Evolutionary conservation across 2,888 invertebrate species (phyloP), one percentile per base, ranked within the genome.

Genomic region (Caenorhabditis sp.): DNA sequence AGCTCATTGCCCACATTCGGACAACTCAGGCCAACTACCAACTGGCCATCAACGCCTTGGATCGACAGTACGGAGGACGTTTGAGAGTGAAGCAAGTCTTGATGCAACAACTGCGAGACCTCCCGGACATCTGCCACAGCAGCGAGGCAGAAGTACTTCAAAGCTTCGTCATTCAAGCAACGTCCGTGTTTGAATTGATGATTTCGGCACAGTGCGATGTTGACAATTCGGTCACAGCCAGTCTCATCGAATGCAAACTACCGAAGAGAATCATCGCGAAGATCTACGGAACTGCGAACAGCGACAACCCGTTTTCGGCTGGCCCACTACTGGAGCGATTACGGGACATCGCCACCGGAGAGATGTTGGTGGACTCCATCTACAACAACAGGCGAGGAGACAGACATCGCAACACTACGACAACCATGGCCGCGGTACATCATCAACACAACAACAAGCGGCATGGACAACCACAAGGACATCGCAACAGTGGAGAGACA

Each of bases 31-130:
- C 1, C 0, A 55, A 55, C 13, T 55, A 15, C 26, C n/a, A 7
- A 13, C 22, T 55, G 9, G 55, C 55, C 8, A 39, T 55, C 11
- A 3, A 8, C 0, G n/a, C 17, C 7, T 11, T 55, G 26, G 55
- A 55, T 5, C 26, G 39, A 24, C 37, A 55, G 6, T 55, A 55
- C 20, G 55, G 55, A n/a, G 55, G 55, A 8, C 7, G 3, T 6
- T 7, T 9, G n/a, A 22, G 55, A 11, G 15, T 39, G 6, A 9
- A 55, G 24, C 22, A 24, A 22, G 9, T 37, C 1, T n/a, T 39
- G 2, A 1, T 55, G 24, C 39, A 55, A 22, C 2, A 55, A 20
- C 24, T 55, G 0, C 24, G 39, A 24, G 26, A 55, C 6, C 2
- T 39, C 0, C 7, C n/a, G 24, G 41, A 41, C 9, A 15, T 41